phyloP scores from a whole-genome alignment of 2,113 vertebrate genomes.

The Muscicapa adusta region DNA sequence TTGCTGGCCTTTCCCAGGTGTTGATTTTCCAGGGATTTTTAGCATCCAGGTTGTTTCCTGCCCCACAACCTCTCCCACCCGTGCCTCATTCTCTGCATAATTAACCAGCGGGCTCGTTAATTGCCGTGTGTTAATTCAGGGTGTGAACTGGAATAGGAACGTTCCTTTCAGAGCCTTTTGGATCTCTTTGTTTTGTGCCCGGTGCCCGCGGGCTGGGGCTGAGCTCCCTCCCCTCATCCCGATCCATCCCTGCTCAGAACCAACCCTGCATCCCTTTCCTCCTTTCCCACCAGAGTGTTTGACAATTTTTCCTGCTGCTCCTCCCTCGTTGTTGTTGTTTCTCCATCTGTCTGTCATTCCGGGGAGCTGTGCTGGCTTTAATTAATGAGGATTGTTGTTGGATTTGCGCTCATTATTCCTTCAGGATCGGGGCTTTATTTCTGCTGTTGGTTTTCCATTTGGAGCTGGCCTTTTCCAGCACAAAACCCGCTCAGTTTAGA shows the following conservation, averaged over 20 bases:
- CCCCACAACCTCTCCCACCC: neutral
- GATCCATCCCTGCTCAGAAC: neutral
- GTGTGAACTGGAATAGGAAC: neutral
- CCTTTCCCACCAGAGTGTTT: neutral
- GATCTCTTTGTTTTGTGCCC: neutral
- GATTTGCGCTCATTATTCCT: neutral
- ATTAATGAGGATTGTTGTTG: neutral
- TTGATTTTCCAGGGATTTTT: neutral
- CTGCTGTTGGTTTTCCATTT: neutral
- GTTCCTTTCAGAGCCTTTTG: neutral
- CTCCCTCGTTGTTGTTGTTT: neutral
- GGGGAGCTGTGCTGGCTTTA: neutral
- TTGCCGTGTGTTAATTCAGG: neutral
- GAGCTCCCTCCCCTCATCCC: neutral
- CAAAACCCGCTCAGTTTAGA: neutral
- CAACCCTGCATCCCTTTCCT: neutral
- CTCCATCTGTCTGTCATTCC: neutral
- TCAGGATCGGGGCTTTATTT: neutral
- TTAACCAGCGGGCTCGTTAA: neutral
- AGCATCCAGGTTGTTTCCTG: neutral
- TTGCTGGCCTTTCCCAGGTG: accelerated
- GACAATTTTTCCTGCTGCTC: neutral
- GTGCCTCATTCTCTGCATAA: neutral
- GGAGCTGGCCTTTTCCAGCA: neutral
- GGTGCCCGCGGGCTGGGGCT: neutral